phyloP scores from a whole-genome alignment of 2,113 vertebrate species.

The Muntiacus reevesi region DNA sequence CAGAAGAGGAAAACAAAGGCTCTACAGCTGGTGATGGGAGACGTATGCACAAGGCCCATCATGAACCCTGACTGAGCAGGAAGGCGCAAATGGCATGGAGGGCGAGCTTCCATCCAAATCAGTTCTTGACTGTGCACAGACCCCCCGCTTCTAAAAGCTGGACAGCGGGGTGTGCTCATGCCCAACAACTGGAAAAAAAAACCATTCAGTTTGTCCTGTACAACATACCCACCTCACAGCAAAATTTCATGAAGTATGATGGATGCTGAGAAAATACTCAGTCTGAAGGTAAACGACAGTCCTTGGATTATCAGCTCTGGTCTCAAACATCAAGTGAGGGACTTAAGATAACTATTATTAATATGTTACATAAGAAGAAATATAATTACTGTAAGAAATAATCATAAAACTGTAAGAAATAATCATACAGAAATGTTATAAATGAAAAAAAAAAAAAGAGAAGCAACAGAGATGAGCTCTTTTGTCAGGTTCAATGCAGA shows the following conservation, averaged over 20 bases:
- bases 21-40: fast-evolving
- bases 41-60: fast-evolving
- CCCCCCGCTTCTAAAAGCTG: background rate
- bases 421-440: background rate
- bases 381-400: background rate
- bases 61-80: background rate
- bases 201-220: background rate
- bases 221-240: background rate
- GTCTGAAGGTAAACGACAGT: background rate
- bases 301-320: background rate
- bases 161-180: background rate
- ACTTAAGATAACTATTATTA: background rate
- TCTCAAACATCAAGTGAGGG: background rate
- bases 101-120: background rate
- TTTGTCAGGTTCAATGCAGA: background rate
- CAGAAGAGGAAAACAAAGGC: background rate
- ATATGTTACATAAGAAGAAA: background rate
- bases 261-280: background rate
- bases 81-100: fast-evolving
- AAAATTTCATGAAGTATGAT: background rate
- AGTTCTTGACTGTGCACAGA: background rate
- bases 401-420: background rate
- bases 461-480: background rate
- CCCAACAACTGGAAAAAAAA: background rate
- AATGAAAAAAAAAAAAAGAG: background rate